Evolutionary conservation across 2,888 invertebrate species (phyloP), one percentile per base, ranked within the genome.

Genomic region (Mongoloraphidia duomilia): DNA sequence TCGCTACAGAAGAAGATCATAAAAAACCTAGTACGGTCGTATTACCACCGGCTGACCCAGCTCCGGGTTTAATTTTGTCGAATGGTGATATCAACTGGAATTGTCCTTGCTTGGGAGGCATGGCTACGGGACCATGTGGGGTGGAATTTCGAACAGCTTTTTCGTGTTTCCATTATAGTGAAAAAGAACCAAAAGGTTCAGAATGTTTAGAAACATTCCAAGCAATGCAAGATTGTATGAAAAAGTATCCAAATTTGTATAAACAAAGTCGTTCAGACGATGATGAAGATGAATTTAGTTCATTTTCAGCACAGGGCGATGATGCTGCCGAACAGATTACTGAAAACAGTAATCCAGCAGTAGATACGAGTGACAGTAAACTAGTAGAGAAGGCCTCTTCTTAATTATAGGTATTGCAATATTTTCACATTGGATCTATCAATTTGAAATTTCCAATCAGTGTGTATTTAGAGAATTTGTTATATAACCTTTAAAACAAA

Each of bases 101-200:
- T 63, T 96, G 96, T 62, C 95, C 95, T 0, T 96, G 96, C 65
- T 74, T 96, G 36, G 95, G 95, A 11, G 93, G 93, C n/a, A 94
- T 95, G 89, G 91, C 94, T 6, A 90, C 91, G 0, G 95, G 96
- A 0, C 95, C 96, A 0, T 96, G 96, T 65, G 95, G 93, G 1
- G 76, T 84, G 11, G 85, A 92, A 65, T 96, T 96, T 69, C 74
- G 95, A 40, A 87, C 92, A 56, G 93, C 95, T 2, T 94, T 96
- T 67, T 84, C 89, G 34, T 96, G 96, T 68, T 95, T 95, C 65
- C 94, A 95, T 65, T 87, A 90, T 67, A 90, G 89, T 55, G 78
- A 78, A 50, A 83, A 83, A 3, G 93, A 94, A 3, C 88, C 90
- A 0, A 94, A 94, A 68, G 95, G 94, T 47, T 84, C 86, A 43